Evolutionary conservation across 1,140 invertebrate species (phyloP).

Genomic region (Papilio xuthus): DNA sequence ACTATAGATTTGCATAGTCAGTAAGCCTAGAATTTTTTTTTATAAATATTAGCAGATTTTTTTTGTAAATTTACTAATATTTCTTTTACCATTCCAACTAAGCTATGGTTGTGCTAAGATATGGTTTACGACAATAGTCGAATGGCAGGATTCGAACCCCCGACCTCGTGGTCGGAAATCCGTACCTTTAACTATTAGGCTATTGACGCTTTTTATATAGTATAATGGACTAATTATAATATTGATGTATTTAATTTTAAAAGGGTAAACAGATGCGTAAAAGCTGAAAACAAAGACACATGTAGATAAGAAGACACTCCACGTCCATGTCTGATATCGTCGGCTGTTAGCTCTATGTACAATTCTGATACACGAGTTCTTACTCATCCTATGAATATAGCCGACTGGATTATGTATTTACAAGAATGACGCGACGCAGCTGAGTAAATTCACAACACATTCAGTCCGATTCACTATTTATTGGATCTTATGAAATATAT

Average conservation of each 20-base stretch:
- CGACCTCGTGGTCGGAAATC: too few species aligned
- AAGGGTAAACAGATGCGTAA: background rate
- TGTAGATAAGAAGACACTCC: background rate
- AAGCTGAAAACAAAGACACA: background rate
- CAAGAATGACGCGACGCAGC: background rate
- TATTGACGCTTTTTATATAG: too few species aligned
- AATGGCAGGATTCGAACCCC: too few species aligned
- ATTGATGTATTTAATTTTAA: background rate
- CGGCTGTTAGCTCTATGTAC: background rate
- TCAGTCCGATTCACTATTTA: background rate
- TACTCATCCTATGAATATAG: slow-evolving; percentile 17
- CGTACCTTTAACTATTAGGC: too few species aligned
- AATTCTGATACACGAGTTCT: background rate
- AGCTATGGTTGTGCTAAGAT: too few species aligned
- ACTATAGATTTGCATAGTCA: too few species aligned
- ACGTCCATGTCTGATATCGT: background rate
- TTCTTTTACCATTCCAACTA: too few species aligned
- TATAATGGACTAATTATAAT: background rate
- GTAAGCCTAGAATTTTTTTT: too few species aligned
- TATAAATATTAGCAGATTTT: too few species aligned
- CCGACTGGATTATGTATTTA: background rate
- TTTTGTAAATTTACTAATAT: too few species aligned
- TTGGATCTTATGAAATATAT: background rate
- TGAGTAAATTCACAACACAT: background rate
- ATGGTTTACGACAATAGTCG: too few species aligned